phyloP scores from a whole-genome alignment of 2,888 invertebrate species.

The Sepioteuthis lessoniana region DNA sequence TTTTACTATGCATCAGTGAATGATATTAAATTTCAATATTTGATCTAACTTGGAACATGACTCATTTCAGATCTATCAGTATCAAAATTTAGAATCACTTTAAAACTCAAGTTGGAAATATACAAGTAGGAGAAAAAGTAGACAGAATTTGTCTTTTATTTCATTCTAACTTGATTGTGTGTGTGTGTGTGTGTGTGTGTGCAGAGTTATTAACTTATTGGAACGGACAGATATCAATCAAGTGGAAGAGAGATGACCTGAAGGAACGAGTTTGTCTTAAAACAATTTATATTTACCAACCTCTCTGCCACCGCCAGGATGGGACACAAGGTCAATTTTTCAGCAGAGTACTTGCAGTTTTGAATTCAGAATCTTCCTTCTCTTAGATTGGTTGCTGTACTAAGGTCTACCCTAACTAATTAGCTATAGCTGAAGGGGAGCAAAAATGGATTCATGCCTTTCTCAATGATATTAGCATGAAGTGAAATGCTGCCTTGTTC shows the following conservation, averaged over 20 bases:
- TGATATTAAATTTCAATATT: background rate
- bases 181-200: background rate
- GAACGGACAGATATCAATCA: background rate
- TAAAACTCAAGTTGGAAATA: background rate
- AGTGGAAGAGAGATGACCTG: background rate
- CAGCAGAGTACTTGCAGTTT: too few species aligned
- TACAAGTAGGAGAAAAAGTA: background rate
- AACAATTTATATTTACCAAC: too few species aligned
- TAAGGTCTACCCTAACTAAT: too few species aligned
- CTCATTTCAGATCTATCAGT: background rate
- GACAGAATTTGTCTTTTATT: background rate
- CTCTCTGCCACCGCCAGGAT: too few species aligned
- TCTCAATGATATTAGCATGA: too few species aligned
- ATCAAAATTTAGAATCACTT: background rate
- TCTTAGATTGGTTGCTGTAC: too few species aligned
- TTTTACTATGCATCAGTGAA: background rate
- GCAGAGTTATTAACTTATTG: background rate
- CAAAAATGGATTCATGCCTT: too few species aligned
- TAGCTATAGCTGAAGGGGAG: too few species aligned
- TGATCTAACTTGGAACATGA: background rate
- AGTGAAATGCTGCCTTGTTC: too few species aligned
- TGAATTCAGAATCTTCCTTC: too few species aligned
- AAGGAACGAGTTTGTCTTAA: background rate
- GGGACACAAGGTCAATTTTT: too few species aligned
- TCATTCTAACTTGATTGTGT: background rate